Evolutionary conservation across 2,888 invertebrate genomes (phyloP).

Genomic region (Trimorus sp.): DNA sequence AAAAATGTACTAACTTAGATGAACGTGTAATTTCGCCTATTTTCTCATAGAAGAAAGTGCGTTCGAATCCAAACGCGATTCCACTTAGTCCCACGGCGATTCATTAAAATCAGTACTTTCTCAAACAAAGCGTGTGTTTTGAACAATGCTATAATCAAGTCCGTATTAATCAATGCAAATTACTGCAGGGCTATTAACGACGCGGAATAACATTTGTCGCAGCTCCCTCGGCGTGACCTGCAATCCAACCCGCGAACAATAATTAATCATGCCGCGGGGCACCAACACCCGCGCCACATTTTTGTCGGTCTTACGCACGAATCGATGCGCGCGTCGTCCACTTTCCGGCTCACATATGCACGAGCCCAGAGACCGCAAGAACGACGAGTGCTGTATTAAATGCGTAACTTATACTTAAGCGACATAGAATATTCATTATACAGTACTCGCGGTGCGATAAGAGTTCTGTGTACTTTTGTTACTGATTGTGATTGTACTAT

Average conservation of each 20-base stretch:
- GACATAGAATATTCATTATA: constrained; percentile 78
- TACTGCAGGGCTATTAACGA: constrained; percentile 79
- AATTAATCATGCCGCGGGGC: constrained; percentile 78
- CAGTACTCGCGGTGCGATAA: constrained; percentile 72
- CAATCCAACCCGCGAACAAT: constrained; percentile 68
- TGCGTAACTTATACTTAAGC: constrained; percentile 75
- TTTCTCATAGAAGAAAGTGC: constrained; percentile 34
- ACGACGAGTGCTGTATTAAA: constrained; percentile 70
- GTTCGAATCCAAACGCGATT: constrained; percentile 5
- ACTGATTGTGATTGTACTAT: constrained; percentile 74
- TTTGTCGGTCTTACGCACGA: constrained; percentile 41
- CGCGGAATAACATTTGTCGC: constrained; percentile 77
- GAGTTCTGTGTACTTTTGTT: constrained; percentile 73
- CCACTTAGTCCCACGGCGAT: constrained; percentile 9
- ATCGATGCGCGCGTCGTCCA: constrained; percentile 37
- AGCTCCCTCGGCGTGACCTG: constrained; percentile 68
- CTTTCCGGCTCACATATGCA: constrained; percentile 19
- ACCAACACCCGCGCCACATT: constrained; percentile 63
- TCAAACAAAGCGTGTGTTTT: constrained; percentile 33
- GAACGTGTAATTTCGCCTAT: constrained; percentile 25
- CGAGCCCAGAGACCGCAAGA: constrained; percentile 34
- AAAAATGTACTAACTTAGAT: constrained; percentile 13
- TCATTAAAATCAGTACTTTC: constrained; percentile 47
- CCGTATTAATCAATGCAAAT: constrained; percentile 75
- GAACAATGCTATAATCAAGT: constrained; percentile 34